Base-by-base conservation (phyloP, 2,888 invertebrate species). In the Ophioninae sp. region DNA sequence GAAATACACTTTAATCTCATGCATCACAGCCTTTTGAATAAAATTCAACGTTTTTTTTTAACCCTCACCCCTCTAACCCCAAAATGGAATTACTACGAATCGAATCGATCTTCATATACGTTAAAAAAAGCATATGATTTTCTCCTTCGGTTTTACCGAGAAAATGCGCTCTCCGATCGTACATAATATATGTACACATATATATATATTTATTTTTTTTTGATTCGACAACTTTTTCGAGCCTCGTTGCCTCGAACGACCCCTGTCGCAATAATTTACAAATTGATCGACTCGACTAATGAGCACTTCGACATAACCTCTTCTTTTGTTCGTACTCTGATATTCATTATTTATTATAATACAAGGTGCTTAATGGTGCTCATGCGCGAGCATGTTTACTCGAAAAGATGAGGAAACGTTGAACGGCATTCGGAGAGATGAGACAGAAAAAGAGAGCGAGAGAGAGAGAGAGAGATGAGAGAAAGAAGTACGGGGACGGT, bases 401-500 rank as follows among this genome's bases (percentile, higher is more conserved):
- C 77, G 77, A 51, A 51, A 51, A 17, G 17, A 39, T 77, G 68
- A 56, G 73, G 58, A 80, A 51, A 39, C 61, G 67, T 72, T n/a
- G 13, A 81, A 80, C 68, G 76, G 59, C 79, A 80, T 68, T 78
- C 17, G 17, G 17, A 51, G 51, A 51, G 51, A 17, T 30, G 30
- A 30, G 30, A 30, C 30, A 30, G 30, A 30, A 30, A 30, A 22
- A 73, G 22, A 69, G 68, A 81, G 44, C 76, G 67, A 67, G 22
- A 44, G 73, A 30, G 30, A 30, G 30, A 30, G 30, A 30, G 30
- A 30, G 79, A 65, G 41, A 64, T 13, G 44, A 68, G 23, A 59
- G 63, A 76, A 83, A 77, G 77, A 79, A 81, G 71, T 83, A 82
- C 78, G 80, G 78, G 84, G 85, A 86, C 87, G 89, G 88, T 89